A percentile compares a stretch with the other conserved stretches of the same genome.
Conservation (phyloP, 2,888 invertebrate genomes). For the Bellardia pandia region DNA sequence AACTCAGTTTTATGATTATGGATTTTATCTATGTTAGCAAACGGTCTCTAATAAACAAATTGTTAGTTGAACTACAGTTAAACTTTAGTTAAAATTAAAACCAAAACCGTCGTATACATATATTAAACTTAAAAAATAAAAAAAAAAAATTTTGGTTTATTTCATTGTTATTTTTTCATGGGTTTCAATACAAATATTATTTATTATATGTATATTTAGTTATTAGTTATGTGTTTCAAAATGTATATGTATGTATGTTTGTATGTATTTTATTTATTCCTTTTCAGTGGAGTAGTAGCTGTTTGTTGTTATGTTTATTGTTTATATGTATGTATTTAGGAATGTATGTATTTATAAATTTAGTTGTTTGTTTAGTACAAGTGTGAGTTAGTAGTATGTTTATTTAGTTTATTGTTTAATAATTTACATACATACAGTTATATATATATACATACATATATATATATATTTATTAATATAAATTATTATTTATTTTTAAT, state of each 20-base stretch:
- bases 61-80: background rate
- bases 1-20: no score
- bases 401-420: conserved; percentile 24
- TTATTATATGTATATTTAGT: background rate
- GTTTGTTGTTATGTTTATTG: conserved; percentile 2
- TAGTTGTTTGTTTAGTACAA: conserved; percentile 23
- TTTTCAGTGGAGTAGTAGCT: background rate
- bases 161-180: conserved; percentile 30
- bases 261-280: background rate
- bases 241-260: conserved; percentile 8
- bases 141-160: background rate
- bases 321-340: conserved; percentile 10
- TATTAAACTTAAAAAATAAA: background rate
- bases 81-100: background rate
- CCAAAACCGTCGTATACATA: background rate
- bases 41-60: no score
- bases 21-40: no score
- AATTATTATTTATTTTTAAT: conserved; percentile 18
- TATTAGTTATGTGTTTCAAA: conserved; percentile 17
- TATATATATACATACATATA: conserved; percentile 14
- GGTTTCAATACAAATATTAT: conserved; percentile 45
- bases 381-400: conserved; percentile 29
- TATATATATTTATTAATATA: background rate
- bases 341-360: conserved; percentile 21
- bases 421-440: conserved; percentile 59